A percentile compares a stretch with the other conserved stretches of the same genome.
Evolutionary conservation across 2,797 vertebrate species (phyloP).

Genomic region (Leptatherina wallacei): DNA sequence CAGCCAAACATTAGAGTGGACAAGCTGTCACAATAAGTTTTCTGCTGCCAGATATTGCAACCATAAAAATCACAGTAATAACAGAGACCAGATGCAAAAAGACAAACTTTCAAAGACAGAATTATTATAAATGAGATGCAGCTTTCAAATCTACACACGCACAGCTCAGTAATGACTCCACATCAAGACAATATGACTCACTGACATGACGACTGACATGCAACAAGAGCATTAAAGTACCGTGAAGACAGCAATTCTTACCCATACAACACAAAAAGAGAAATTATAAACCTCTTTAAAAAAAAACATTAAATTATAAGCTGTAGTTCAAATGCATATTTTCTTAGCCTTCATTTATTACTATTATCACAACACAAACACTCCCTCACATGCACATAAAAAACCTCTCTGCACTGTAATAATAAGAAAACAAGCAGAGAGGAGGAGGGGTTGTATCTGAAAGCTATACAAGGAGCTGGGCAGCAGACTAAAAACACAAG

Average conservation of each 20-base stretch:
- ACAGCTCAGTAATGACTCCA: conserved; percentile 9
- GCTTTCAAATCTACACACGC: conserved; percentile 22
- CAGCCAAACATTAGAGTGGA: conserved; percentile 60
- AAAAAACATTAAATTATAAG: background rate
- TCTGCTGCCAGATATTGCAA: conserved; percentile 63
- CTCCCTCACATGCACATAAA: conserved; percentile 33
- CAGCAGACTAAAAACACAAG: conserved; percentile 45
- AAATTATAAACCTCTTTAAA: background rate
- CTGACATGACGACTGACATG: background rate
- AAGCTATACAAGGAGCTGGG: conserved; percentile 23
- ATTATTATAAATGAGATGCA: conserved; percentile 40
- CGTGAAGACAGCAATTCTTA: background rate
- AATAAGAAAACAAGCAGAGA: conserved; percentile 24
- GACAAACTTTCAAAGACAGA: conserved; percentile 37
- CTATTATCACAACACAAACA: conserved; percentile 7
- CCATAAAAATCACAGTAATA: conserved; percentile 63
- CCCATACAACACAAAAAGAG: background rate
- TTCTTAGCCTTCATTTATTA: background rate
- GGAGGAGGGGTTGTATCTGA: conserved; percentile 17
- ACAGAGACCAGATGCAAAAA: conserved; percentile 51
- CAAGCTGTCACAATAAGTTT: conserved; percentile 71
- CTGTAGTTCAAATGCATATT: background rate
- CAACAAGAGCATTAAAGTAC: background rate
- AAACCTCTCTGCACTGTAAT: conserved; percentile 30
- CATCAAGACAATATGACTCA: conserved; percentile 4